phyloP scores from a whole-genome alignment of 2,797 vertebrate genomes.

The Hippopotamyrus pictus region DNA sequence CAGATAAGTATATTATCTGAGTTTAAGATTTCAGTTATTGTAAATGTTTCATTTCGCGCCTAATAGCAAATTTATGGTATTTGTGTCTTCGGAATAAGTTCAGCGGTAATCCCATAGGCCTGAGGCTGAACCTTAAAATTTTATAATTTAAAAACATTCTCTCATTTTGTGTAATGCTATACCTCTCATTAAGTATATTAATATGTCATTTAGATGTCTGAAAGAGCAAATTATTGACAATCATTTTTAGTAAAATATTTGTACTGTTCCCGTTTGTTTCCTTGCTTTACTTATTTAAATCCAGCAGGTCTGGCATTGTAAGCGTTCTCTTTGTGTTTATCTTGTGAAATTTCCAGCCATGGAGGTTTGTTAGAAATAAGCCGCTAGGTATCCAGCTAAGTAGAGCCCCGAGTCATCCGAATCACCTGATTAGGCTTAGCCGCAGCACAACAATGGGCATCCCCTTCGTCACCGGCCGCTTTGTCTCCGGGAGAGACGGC shows the following conservation, averaged over 20 bases:
- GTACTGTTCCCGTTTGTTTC: neutral
- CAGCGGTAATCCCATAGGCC: neutral
- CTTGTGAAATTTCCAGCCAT: conserved; percentile 54
- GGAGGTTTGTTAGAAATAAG: conserved; percentile 53
- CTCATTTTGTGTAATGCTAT: conserved; percentile 4
- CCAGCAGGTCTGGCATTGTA: conserved; percentile 3
- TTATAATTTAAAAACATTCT: neutral
- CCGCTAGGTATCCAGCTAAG: conserved; percentile 53
- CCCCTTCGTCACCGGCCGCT: conserved; percentile 35
- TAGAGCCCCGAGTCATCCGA: conserved; percentile 55
- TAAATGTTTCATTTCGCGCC: neutral
- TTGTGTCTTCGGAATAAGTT: neutral
- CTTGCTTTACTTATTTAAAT: neutral
- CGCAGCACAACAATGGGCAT: conserved; percentile 44
- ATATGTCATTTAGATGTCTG: neutral
- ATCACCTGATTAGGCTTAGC: conserved; percentile 60
- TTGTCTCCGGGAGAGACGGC: conserved; percentile 50
- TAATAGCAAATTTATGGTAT: neutral
- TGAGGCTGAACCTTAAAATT: neutral
- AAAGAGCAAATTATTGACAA: conserved; percentile 1
- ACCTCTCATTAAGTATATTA: neutral
- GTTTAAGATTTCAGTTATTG: neutral
- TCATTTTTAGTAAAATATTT: neutral
- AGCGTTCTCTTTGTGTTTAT: conserved; percentile 46
- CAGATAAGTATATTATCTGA: neutral